These are phyloP conservation scores for Macrosteles quadrilineatus DNA, from an alignment of 1,140 invertebrate species.

Conservation along the genomic window DNA sequence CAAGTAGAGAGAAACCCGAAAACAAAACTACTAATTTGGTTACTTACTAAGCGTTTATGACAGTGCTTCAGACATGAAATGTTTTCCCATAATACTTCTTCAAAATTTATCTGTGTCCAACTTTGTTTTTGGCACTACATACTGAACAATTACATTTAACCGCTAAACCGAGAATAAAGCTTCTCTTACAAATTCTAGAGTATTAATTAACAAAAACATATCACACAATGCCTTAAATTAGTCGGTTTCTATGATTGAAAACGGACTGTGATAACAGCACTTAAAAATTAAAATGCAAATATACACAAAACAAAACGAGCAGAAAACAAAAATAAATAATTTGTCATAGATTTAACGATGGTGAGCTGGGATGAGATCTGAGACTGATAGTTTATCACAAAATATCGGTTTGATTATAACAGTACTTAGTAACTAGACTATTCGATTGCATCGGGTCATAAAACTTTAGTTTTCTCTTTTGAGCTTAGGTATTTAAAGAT, in stretches of 20 bases:
- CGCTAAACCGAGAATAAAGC: slow-evolving; percentile 22
- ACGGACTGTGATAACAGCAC: not conserved
- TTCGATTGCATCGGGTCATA: too few species aligned
- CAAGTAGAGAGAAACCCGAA: slow-evolving; percentile 26
- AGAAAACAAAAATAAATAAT: slow-evolving; percentile 26
- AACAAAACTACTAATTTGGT: slow-evolving; percentile 24
- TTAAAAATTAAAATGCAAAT: slow-evolving; percentile 27
- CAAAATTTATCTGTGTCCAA: not conserved
- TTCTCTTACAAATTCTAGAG: slow-evolving; percentile 14
- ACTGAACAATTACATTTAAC: slow-evolving; percentile 3
- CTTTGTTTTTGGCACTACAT: slow-evolving; percentile 21
- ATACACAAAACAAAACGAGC: slow-evolving; percentile 26
- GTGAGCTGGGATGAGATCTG: slow-evolving; percentile 20
- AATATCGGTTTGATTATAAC: slow-evolving; percentile 9
- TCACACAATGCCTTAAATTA: not conserved
- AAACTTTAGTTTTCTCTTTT: too few species aligned
- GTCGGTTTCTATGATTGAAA: not conserved
- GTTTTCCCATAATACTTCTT: slow-evolving; percentile 22
- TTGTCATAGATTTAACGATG: slow-evolving; percentile 25
- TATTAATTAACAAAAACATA: slow-evolving; percentile 6
- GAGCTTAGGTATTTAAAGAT: too few species aligned
- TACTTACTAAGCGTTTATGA: slow-evolving; percentile 25
- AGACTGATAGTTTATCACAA: not conserved
- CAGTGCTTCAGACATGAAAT: not conserved
- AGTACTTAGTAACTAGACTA: not conserved